Percentiles rank a stretch among this genome's conserved stretches.
These are phyloP conservation scores for Hedychridium roseum DNA, from an alignment of 2,888 invertebrate genomes.

Conservation along the genomic window DNA sequence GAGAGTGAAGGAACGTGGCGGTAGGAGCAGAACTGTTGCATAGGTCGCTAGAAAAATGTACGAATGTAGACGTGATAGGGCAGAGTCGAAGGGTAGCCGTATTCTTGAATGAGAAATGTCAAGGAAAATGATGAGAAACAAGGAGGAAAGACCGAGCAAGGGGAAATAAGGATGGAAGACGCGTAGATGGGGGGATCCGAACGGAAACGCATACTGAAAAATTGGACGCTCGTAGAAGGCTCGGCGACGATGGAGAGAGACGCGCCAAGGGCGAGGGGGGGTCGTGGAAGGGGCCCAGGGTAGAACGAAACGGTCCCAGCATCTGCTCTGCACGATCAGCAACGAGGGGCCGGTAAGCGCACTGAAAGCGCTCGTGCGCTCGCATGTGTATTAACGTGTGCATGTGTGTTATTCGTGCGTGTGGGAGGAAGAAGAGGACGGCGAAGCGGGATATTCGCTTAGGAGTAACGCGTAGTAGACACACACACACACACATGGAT, in stretches of 20 bases:
- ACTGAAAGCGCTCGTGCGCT: background rate
- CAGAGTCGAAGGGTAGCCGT: too few species aligned
- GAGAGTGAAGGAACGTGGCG: too few species aligned
- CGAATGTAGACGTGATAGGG: too few species aligned
- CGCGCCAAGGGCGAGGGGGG: slow-evolving; percentile 10
- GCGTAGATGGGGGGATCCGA: background rate
- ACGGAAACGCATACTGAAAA: background rate
- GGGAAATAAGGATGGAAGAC: too few species aligned
- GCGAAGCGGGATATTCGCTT: slow-evolving; percentile 40
- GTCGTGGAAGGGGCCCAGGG: slow-evolving; percentile 13
- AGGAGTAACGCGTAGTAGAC: slow-evolving; percentile 29
- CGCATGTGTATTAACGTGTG: slow-evolving; percentile 1
- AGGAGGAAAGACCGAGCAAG: slow-evolving; percentile 3
- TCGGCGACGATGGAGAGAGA: slow-evolving; percentile 1
- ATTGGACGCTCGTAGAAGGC: too few species aligned
- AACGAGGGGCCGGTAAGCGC: slow-evolving; percentile 26
- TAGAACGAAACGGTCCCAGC: slow-evolving; percentile 29
- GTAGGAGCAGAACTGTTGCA: too few species aligned
- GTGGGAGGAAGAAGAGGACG: background rate
- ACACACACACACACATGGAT: background rate
- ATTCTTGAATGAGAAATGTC: too few species aligned
- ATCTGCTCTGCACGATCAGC: slow-evolving; percentile 34
- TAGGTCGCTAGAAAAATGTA: too few species aligned
- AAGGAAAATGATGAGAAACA: background rate
- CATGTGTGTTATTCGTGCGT: background rate